Evolutionary conservation across 2,797 vertebrate species (phyloP).

Genomic region (Danio aesculapii): DNA sequence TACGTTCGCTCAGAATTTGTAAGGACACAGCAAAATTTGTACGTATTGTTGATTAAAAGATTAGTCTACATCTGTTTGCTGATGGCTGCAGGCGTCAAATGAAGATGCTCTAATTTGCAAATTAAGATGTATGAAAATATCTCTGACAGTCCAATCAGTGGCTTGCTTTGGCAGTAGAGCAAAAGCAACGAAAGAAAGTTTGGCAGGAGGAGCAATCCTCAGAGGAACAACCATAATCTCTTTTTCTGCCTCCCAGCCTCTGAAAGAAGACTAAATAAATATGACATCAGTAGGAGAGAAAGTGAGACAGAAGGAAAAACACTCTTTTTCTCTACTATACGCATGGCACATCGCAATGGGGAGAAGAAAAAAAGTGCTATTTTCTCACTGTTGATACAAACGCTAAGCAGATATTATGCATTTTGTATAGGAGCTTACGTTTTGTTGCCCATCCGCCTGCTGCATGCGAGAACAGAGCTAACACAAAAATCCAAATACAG

Average conservation of each 20-base stretch:
- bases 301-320: conserved; percentile 18
- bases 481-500: conserved; percentile 55
- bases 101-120: conserved; percentile 87
- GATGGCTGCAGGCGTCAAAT: conserved; percentile 62
- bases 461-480: conserved; percentile 11
- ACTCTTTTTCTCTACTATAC: conserved; percentile 65
- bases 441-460: conserved; percentile 3
- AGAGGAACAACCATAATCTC: conserved; percentile 85
- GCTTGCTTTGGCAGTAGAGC: conserved; percentile 84
- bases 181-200: conserved; percentile 69
- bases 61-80: conserved; percentile 54
- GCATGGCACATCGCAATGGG: conserved; percentile 75
- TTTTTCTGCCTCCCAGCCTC: conserved; percentile 87
- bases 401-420: conserved; percentile 74
- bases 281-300: conserved; percentile 77
- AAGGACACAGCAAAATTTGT: conserved; percentile 32
- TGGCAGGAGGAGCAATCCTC: conserved; percentile 84
- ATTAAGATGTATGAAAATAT: conserved; percentile 90
- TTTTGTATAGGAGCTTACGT: conserved; percentile 5
- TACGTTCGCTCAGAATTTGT: conserved; percentile 32
- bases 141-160: conserved; percentile 88
- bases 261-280: conserved; percentile 89
- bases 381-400: conserved; percentile 12
- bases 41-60: conserved; percentile 48
- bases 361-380: not conserved